Conservation (phyloP, 2,888 invertebrate species). For the Meiosimyza platycephala region DNA sequence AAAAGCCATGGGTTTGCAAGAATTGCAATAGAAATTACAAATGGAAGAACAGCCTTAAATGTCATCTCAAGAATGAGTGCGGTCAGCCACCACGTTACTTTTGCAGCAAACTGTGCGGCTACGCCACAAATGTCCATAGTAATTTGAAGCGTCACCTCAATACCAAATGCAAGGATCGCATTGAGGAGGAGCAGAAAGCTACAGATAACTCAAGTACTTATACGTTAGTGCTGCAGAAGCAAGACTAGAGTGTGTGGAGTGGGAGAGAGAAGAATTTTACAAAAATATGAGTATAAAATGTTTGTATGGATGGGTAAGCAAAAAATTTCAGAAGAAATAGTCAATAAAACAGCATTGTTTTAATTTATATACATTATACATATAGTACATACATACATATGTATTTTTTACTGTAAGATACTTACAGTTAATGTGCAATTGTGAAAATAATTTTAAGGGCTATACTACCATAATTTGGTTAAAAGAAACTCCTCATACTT, state of each 20-base stretch:
- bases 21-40: conserved; percentile 80
- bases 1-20: conserved; percentile 71
- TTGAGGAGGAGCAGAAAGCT: conserved; percentile 58
- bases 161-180: conserved; percentile 66
- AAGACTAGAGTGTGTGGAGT: conserved; percentile 40
- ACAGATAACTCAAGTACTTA: conserved; percentile 47
- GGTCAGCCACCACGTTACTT: conserved; percentile 71
- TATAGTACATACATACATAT: no score
- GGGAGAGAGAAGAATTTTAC: no score
- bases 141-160: conserved; percentile 67
- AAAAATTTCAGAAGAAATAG: no score
- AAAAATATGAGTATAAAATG: no score
- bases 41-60: conserved; percentile 78
- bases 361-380: no score
- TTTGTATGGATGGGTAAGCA: no score
- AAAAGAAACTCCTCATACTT: no score
- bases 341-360: no score
- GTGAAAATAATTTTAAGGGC: no score
- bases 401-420: no score
- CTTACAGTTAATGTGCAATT: no score
- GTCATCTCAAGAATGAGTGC: conserved; percentile 77
- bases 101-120: conserved; percentile 67
- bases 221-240: conserved; percentile 59
- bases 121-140: conserved; percentile 67
- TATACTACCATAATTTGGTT: no score